Evolutionary conservation across 2,797 vertebrate genomes (phyloP).

Genomic region (Clamator glandarius): DNA sequence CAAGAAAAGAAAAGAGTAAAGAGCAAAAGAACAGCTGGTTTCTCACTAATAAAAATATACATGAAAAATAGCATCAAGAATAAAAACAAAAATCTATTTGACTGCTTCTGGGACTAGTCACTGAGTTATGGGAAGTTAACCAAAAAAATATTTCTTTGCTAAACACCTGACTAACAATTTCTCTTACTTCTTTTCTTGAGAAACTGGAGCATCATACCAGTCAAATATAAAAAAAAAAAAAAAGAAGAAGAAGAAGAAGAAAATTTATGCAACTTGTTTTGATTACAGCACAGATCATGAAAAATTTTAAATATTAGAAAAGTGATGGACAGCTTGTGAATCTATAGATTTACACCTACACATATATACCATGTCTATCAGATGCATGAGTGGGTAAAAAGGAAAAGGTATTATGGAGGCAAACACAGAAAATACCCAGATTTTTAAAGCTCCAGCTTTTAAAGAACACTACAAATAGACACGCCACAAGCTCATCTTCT

Average conservation of each 20-base stretch:
- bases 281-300: neutral
- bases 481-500: neutral
- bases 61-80: neutral
- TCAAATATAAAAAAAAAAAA: too few relatives aligned
- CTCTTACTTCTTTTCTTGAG: neutral
- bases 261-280: neutral
- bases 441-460: neutral
- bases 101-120: neutral
- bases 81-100: neutral
- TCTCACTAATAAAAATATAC: neutral
- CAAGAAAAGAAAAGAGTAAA: neutral
- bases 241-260: accelerated
- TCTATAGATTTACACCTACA: neutral
- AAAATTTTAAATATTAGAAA: neutral
- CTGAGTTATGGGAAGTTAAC: neutral
- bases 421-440: neutral
- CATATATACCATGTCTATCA: neutral
- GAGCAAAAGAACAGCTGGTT: neutral
- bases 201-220: neutral
- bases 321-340: neutral
- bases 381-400: neutral
- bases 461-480: neutral
- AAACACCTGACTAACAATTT: neutral
- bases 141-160: neutral
- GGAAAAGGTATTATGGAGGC: neutral